Evolutionary conservation across 2,113 vertebrate genomes (phyloP).

Genomic region (Calyptommatus sinebrachiatus): DNA sequence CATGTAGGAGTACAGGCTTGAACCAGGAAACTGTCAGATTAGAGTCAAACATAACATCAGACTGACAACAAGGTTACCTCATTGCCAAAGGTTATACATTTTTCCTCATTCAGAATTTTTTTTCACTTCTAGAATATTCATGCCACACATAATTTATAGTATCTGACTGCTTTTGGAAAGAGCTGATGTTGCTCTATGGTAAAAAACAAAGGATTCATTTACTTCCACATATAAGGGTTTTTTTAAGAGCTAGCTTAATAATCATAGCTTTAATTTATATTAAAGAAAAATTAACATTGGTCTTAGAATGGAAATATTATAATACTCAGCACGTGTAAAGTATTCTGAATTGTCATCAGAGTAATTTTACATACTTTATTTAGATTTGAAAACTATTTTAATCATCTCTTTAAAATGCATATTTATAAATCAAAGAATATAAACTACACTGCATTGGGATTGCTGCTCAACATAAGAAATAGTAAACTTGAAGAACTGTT

Average conservation of each 20-base stretch:
- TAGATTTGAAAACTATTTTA: conserved; percentile 10
- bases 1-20: no score
- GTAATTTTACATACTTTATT: conserved; percentile 16
- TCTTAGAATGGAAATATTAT: conserved; percentile 16
- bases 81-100: neutral
- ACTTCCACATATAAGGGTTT: no score
- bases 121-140: neutral
- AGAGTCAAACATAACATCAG: no score
- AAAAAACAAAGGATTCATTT: neutral
- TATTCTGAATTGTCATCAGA: conserved; percentile 15
- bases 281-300: neutral
- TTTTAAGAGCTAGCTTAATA: neutral
- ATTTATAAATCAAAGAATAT: neutral
- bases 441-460: no score
- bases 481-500: neutral
- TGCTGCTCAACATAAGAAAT: neutral
- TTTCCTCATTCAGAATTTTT: conserved; percentile 1
- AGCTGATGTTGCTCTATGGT: neutral
- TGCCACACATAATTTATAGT: no score
- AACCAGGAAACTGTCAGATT: no score
- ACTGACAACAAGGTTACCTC: no score
- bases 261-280: conserved; percentile 24
- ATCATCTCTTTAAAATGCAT: neutral
- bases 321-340: conserved; percentile 6
- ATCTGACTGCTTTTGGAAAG: no score